Evolutionary conservation across 1,140 invertebrate species (phyloP), one percentile per base, ranked within the genome.

Genomic region (Portunus trituberculatus): DNA sequence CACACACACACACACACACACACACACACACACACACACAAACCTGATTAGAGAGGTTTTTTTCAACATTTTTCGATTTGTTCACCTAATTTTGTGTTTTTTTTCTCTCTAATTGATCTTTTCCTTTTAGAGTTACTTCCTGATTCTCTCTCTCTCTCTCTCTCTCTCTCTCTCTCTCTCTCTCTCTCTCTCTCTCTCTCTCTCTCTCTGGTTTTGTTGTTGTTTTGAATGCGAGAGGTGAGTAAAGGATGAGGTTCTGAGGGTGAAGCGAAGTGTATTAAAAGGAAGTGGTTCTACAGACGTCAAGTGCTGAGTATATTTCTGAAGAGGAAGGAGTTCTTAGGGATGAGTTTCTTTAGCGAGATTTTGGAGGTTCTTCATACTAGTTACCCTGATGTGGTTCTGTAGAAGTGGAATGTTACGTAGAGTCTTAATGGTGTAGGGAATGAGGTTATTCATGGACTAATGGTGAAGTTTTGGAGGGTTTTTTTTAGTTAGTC

Each of bases 1-100:
- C 83, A 86, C 83, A 86, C 83, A 86, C 83, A 86, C 83, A 86
- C 83, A 86, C 83, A 86, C 32, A 25, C 83, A 86, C 14, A 28
- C 16, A 12, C 32, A 12, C n/a, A 8, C 8, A 31, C n/a, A 86
- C n/a, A 29, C 10, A 29, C 28, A 12, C 0, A 10, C 16, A 86
- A 25, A 10, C 8, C 83, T 14, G 7, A 86, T 14, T 14, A 31
- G 83, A 29, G 12, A 14, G 52, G 52, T 10, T 59, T 12, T 59
- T 14, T 20, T 14, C 12, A 2, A 14, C 8, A 14, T 14, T 59
- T 59, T 59, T 59, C 52, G 52, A 59, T 1, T 0, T 59, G 16
- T 59, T 59, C 39, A 39, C 8, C 39, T 12, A 46, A 31, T 89
- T 31, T 45, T 7, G 1, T 31, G 8, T 14, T 46, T n/a, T 45